Evolutionary conservation across 23 tunicate genomes (phyloP).

Genomic region (Trididemnum clinides): DNA sequence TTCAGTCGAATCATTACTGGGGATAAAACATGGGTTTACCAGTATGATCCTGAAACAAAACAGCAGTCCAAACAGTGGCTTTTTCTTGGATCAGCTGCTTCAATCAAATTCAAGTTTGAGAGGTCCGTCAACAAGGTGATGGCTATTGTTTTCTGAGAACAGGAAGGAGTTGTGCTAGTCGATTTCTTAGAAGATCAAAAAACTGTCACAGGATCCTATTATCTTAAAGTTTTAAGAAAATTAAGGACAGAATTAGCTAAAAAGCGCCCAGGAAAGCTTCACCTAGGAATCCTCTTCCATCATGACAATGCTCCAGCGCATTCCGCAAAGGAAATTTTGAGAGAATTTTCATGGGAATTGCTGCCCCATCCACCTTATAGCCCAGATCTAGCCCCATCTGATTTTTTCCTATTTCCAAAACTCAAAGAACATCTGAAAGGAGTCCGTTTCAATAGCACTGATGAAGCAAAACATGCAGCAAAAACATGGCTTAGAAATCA

Average conservation of each 20-base stretch:
- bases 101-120: background rate
- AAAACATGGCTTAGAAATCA: background rate
- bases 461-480: background rate
- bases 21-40: conserved; percentile 18
- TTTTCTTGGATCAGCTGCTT: background rate
- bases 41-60: background rate
- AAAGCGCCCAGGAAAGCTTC: background rate
- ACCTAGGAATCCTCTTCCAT: background rate
- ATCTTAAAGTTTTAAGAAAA: background rate
- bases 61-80: conserved; percentile 7
- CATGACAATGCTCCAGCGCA: conserved; percentile 9
- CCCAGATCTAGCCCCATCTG: no score
- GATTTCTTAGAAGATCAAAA: background rate
- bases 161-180: background rate
- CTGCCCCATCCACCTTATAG: conserved; percentile 6
- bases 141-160: conserved; percentile 2
- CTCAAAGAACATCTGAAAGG: conserved; percentile 6
- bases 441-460: background rate
- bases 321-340: background rate
- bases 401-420: conserved; percentile 5
- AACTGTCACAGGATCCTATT: conserved; percentile 2
- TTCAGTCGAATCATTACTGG: background rate
- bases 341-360: background rate
- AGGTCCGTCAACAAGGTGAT: conserved; percentile 5
- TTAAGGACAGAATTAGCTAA: background rate